Evolutionary conservation across 1,140 invertebrate genomes (phyloP), one percentile per base, ranked within the genome.

Genomic region (Drosophila tristis): DNA sequence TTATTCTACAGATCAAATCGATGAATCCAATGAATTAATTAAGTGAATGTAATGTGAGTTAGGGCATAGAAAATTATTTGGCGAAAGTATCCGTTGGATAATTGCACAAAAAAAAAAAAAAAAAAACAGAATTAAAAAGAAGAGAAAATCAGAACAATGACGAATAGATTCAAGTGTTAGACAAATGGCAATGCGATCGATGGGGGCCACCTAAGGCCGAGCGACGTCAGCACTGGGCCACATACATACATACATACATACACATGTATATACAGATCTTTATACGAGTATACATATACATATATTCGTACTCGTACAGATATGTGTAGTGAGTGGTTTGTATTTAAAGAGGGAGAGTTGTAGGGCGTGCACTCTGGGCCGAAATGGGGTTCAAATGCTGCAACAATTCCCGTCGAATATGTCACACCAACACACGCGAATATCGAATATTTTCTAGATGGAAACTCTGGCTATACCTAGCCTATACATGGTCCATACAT

Each of bases 151-250:
- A 39, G 67, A 84, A 79, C 80, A 84, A 85, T 84, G 80, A 84
- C 80, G 80, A 84, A 85, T 84, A 86, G 50, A 73, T 85, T 70
- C 72, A 54, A 80, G 51, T 58, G 67, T 73, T 73, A 77, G 70
- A 57, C 60, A 64, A 56, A 64, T 50, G 54, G 54, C 64, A 57
- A 70, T 70, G 66, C 62, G 64, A 67, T 68, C 62, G 64, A 67
- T 68, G 66, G 67, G 56, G 56, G 56, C 67, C 54, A 73, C 56
- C 68, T 61, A 72, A 72, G 67, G 67, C 68, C 56, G 67, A 53
- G 61, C 68, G 67, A 72, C 68, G 68, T 72, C 68, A 72, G 68
- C 68, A 48, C 50, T 55, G 26, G 53, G 51, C 35, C 23, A 25
- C 47, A 53, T 60, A 42, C 48, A 16, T 49, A 51, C 42, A 26